phyloP scores from a whole-genome alignment of 2,888 invertebrate species.

The Ariolimax columbianus region DNA sequence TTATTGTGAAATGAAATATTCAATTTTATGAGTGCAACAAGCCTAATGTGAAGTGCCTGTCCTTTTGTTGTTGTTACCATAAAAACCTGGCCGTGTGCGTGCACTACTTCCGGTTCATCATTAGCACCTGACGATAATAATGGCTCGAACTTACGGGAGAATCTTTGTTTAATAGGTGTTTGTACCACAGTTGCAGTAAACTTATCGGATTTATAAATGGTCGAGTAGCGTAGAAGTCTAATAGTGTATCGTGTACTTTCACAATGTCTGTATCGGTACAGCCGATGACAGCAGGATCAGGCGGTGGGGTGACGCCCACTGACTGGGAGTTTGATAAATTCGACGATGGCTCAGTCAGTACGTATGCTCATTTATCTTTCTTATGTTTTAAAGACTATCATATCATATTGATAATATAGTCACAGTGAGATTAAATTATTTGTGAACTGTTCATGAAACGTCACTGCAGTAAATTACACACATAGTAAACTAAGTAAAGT shows the following conservation, averaged over 20 bases:
- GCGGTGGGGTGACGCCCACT: slow-evolving; percentile 63
- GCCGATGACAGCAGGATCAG: not conserved
- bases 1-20: too few relatives aligned
- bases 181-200: not conserved
- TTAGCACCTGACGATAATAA: not conserved
- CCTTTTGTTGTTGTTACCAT: not conserved
- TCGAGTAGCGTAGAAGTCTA: not conserved
- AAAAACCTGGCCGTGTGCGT: not conserved
- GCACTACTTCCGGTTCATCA: slow-evolving; percentile 8
- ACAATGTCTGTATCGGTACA: not conserved
- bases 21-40: too few relatives aligned
- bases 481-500: too few relatives aligned
- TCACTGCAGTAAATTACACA: too few relatives aligned
- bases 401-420: too few relatives aligned
- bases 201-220: not conserved
- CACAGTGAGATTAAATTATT: too few relatives aligned
- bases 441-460: too few relatives aligned
- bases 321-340: slow-evolving; percentile 79
- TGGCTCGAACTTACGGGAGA: not conserved
- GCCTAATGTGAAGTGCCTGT: too few relatives aligned
- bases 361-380: slow-evolving; percentile 50
- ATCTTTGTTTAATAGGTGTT: not conserved
- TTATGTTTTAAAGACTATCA: not conserved
- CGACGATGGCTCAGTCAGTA: slow-evolving; percentile 78
- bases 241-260: not conserved